Conservation (phyloP, 2,888 invertebrate genomes). For the Homarus gammarus region DNA sequence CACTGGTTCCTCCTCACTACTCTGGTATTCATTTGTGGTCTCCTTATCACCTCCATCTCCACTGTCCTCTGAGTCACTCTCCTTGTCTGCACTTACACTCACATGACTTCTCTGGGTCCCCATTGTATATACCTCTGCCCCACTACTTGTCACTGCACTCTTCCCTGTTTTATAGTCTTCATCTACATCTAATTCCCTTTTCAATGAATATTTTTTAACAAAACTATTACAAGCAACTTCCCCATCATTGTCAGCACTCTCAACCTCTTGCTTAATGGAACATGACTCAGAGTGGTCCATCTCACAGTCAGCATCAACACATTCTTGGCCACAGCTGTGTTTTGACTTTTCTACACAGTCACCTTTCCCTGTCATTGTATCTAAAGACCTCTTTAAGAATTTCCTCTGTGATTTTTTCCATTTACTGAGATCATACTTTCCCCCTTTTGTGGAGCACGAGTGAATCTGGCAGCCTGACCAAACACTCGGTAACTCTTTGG, state of each 20-base stretch:
- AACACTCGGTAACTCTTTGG: not conserved
- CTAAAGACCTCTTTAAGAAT: not conserved
- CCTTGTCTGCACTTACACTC: not conserved
- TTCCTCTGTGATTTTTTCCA: conserved; percentile 23
- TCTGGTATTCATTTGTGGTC: not conserved
- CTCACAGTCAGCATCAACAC: conserved; percentile 12
- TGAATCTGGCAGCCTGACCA: conserved; percentile 49
- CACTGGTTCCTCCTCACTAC: conserved; percentile 1
- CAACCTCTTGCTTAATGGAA: conserved; percentile 17
- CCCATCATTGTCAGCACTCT: conserved; percentile 2
- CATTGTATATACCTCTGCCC: not conserved
- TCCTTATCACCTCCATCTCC: not conserved
- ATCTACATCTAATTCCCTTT: not conserved
- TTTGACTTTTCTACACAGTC: not conserved
- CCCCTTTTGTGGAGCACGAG: conserved; percentile 22
- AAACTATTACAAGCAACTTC: not conserved
- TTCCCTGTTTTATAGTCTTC: not conserved
- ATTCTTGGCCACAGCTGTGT: not conserved
- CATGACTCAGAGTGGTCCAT: not conserved
- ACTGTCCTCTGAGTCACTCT: conserved; percentile 11
- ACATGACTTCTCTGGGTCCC: not conserved
- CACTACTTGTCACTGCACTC: not conserved
- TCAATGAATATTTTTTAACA: not conserved
- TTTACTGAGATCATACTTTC: conserved; percentile 13
- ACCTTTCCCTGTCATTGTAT: not conserved